Conservation (phyloP, 2,888 invertebrate species). For the Penaeus monodon region DNA sequence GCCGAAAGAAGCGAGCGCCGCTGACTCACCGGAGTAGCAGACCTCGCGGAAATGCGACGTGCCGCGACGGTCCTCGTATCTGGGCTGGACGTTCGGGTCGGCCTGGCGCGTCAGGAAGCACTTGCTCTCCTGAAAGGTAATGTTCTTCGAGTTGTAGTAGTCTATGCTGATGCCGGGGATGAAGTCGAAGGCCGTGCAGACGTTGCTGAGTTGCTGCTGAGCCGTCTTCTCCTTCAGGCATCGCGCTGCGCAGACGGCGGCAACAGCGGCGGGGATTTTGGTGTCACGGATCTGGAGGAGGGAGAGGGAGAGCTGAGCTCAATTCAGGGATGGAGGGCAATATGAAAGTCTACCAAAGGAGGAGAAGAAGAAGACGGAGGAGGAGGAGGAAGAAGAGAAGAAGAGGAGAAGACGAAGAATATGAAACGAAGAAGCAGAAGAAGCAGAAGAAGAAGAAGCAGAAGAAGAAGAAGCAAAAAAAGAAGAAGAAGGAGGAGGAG, state of each 20-base stretch:
- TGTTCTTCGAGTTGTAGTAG: slow-evolving; percentile 43
- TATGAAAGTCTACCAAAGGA: not conserved
- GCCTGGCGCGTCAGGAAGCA: slow-evolving; percentile 53
- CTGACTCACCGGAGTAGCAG: slow-evolving; percentile 55
- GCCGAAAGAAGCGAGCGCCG: not conserved
- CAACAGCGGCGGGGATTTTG: slow-evolving; percentile 40
- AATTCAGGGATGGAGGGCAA: not conserved
- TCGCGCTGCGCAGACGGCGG: slow-evolving; percentile 45
- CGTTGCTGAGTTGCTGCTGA: slow-evolving; percentile 28
- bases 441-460: not conserved
- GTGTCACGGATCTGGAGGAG: slow-evolving; percentile 51
- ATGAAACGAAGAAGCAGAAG: not conserved
- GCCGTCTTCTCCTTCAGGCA: slow-evolving; percentile 59
- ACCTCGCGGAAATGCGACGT: slow-evolving; percentile 57
- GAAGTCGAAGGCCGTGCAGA: slow-evolving; percentile 55
- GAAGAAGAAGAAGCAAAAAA: not conserved
- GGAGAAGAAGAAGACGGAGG: not conserved
- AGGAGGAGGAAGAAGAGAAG: not conserved
- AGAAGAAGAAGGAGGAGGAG: not conserved
- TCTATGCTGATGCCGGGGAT: slow-evolving; percentile 47
- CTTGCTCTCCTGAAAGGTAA: slow-evolving; percentile 55
- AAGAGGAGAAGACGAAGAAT: not conserved
- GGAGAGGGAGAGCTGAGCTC: not conserved
- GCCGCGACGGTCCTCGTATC: slow-evolving; percentile 27
- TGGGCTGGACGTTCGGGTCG: slow-evolving; percentile 5